A percentile compares a stretch with the other conserved stretches of the same genome.
Evolutionary conservation across 2,113 vertebrate genomes (phyloP).

Genomic region (Delphinus delphis): DNA sequence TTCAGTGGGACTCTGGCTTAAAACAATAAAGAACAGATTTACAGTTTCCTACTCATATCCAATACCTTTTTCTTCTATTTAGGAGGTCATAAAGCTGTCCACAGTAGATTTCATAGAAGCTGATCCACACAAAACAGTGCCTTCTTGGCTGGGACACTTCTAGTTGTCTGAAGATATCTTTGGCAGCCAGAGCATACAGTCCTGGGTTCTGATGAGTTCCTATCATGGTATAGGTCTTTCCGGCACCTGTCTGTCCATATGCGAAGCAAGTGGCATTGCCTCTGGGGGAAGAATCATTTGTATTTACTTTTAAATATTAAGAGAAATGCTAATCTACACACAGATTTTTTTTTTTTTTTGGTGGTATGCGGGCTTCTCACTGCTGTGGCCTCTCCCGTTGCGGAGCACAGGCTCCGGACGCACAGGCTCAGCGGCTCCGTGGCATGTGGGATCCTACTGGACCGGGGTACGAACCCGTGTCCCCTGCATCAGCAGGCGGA

Average conservation of each 20-base stretch:
- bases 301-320: slow-evolving; percentile 37
- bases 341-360: neutral
- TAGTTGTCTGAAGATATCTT: slow-evolving; percentile 91
- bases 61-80: slow-evolving; percentile 91
- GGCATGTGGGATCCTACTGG: too few species aligned
- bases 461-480: too few species aligned
- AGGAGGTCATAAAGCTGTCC: slow-evolving; percentile 95
- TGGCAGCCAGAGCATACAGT: slow-evolving; percentile 90
- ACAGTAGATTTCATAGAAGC: slow-evolving; percentile 97
- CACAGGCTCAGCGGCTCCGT: too few species aligned
- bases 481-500: too few species aligned
- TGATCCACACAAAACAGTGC: slow-evolving; percentile 88
- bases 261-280: slow-evolving; percentile 95
- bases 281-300: slow-evolving; percentile 80
- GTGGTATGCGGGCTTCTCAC: too few species aligned
- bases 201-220: slow-evolving; percentile 88
- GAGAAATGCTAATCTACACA: slow-evolving; percentile 31
- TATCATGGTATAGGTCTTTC: slow-evolving; percentile 96
- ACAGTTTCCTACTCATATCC: slow-evolving; percentile 25
- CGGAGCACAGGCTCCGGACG: too few species aligned
- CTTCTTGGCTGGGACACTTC: slow-evolving; percentile 77
- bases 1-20: neutral
- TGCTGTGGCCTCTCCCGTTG: too few species aligned
- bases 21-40: slow-evolving; percentile 11
- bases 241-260: slow-evolving; percentile 94